Evolutionary conservation across 2,113 vertebrate species (phyloP).

Genomic region (Coptodon rendalli): DNA sequence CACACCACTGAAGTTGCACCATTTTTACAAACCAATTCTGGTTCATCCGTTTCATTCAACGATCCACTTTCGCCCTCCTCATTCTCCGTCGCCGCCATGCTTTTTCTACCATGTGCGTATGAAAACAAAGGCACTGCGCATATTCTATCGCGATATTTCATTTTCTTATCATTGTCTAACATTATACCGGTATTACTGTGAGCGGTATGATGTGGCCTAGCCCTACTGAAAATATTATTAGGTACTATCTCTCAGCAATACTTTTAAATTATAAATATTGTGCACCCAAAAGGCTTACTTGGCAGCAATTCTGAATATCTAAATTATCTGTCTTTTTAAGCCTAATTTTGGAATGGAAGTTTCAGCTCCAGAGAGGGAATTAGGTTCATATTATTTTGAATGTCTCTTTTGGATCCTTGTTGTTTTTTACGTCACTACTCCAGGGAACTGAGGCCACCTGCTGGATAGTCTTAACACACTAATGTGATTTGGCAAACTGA

Average conservation of each 20-base stretch:
- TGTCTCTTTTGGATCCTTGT: background rate
- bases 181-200: background rate
- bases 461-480: background rate
- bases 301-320: background rate
- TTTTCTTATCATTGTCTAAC: too few species aligned
- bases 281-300: background rate
- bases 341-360: background rate
- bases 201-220: fast-evolving
- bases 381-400: background rate
- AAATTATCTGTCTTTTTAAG: background rate
- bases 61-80: too few species aligned
- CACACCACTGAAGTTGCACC: too few species aligned
- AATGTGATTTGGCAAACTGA: background rate
- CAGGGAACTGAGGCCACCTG: background rate
- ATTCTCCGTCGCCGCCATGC: too few species aligned
- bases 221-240: background rate
- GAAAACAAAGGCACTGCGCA: too few species aligned
- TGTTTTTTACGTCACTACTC: background rate
- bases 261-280: background rate
- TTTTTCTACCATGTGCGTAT: too few species aligned
- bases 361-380: background rate
- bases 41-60: too few species aligned
- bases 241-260: background rate
- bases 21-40: too few species aligned
- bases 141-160: too few species aligned